Evolutionary conservation across 2,113 vertebrate species (phyloP), one percentile per base, ranked within the genome.

Genomic region (Collichthys lucidus): DNA sequence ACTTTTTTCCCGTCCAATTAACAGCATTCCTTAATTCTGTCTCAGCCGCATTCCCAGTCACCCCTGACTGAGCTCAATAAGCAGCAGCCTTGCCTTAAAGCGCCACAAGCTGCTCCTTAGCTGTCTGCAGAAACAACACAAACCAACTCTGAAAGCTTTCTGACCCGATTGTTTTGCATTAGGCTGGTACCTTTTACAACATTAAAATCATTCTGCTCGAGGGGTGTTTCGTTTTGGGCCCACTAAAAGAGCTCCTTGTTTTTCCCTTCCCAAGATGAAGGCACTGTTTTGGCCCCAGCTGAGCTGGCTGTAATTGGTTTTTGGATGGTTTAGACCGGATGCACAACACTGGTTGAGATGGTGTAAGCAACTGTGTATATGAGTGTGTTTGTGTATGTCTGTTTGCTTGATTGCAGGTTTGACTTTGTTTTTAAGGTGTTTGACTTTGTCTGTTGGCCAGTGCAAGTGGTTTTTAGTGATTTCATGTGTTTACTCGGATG

Each of bases 21-120:
- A 62, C 62, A 64, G 74, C 91, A 91, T 93, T 86, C 91, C 85
- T 88, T 89, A 88, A 92, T 92, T 91, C 77, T 92, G 89, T 87
- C 86, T 94, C 91, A 92, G 85, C 77, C 79, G 64, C 89, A 90
- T 92, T 90, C 89, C 91, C 72, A 84, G 79, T 77, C 90, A 83
- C 89, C 89, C 87, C 92, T 88, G 77, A 83, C 92, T 87, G 92
- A 86, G 93, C 85, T 59, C 7, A 44, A 76, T 59, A 14, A 84
- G 85, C 79, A 66, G 86, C 65, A 53, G 66, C 42, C 69, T 81
- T 82, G 84, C 83, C 14, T 60, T 77, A 71, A 0, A 86, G 85
- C 55, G 46, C 84, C 84, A 50, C 78, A 35, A 84, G 82, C 83
- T 89, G 65, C 79, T 56, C 20, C 74, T 85, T 82, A 68, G 84